Evolutionary conservation across 2,888 invertebrate genomes (phyloP), one percentile per base, ranked within the genome.

Genomic region (Alloplasta piceator): DNA sequence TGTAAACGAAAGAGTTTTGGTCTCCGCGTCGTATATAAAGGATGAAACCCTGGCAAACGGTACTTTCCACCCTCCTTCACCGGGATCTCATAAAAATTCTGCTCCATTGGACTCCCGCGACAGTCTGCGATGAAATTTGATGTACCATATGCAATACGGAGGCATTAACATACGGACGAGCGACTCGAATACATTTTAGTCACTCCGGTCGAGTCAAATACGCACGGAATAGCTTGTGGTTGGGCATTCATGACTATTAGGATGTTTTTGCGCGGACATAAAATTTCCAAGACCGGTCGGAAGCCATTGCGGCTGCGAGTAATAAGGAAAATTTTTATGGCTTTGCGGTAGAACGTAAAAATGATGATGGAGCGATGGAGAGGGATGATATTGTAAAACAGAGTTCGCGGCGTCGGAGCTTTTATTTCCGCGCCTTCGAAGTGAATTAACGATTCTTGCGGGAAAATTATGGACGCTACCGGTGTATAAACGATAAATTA

Each of bases 1-100:
- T 38, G 60, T 67, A 55, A 67, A 76, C 36, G 60, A 67, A 78
- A 61, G 72, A 72, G 66, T 78, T 52, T 66, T 16, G 46, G 38
- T 46, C 55, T 52, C 46, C 14, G 39, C 39, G 36, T 46, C 52
- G 77, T 71, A 14, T 41, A 66, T 16, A 56, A 43, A 43, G 12
- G 58, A 64, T 12, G 38, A 14, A 16, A 39, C 26, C 1, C 26
- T 26, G 26, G 26, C 26, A 26, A 26, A 26, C 26, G 26, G 26
- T 52, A 48, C 48, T 55, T 75, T 7, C 14, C 38, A 66, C 66
- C 66, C 66, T 50, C 66, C 66, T 52, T 50, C 66, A 52, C 50
- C 39, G 52, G 38, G 12, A 50, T 16, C 41, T 52, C 66, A 41
- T 71, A 14, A 63, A 76, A 50, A 55, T 70, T 56, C 9, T 63